Percentiles rank a stretch among this genome's conserved stretches.
Conservation (phyloP, 2,888 invertebrate species). For the Galerucella nymphaeae region DNA sequence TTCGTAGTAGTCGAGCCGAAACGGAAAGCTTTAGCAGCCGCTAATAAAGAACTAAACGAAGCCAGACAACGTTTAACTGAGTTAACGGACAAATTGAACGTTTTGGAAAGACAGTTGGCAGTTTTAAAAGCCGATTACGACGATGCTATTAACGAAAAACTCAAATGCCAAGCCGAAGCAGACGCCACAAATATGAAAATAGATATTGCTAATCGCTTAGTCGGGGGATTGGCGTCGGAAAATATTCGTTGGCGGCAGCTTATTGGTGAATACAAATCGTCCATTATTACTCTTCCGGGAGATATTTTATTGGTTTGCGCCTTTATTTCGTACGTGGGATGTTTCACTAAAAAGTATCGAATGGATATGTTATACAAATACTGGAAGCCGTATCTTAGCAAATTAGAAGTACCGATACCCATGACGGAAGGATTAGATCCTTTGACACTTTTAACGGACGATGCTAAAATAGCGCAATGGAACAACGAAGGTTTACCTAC, state of each 20-base stretch:
- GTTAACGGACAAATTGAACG: slow-evolving; percentile 79
- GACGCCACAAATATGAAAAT: slow-evolving; percentile 90
- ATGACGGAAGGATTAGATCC: slow-evolving; percentile 84
- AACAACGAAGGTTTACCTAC: slow-evolving; percentile 94
- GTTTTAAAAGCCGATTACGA: slow-evolving; percentile 85
- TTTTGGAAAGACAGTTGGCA: slow-evolving; percentile 81
- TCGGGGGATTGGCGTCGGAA: slow-evolving; percentile 93
- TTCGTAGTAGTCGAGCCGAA: slow-evolving; percentile 94
- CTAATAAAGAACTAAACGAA: slow-evolving; percentile 84
- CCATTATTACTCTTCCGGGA: slow-evolving; percentile 85
- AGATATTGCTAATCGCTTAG: slow-evolving; percentile 90
- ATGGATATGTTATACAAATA: slow-evolving; percentile 79
- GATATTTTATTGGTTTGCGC: slow-evolving; percentile 90
- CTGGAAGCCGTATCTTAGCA: slow-evolving; percentile 84
- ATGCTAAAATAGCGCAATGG: slow-evolving; percentile 93
- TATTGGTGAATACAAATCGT: slow-evolving; percentile 72
- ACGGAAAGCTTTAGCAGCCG: slow-evolving; percentile 83
- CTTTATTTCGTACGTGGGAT: slow-evolving; percentile 95
- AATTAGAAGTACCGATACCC: slow-evolving; percentile 78
- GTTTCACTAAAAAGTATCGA: slow-evolving; percentile 88
- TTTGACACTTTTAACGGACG: slow-evolving; percentile 87
- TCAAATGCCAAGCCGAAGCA: slow-evolving; percentile 92
- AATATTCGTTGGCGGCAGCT: slow-evolving; percentile 83
- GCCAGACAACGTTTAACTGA: slow-evolving; percentile 83
- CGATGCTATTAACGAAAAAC: slow-evolving; percentile 85